phyloP scores from a whole-genome alignment of 2,888 invertebrate species.

The Pandemis cinnamomeana region DNA sequence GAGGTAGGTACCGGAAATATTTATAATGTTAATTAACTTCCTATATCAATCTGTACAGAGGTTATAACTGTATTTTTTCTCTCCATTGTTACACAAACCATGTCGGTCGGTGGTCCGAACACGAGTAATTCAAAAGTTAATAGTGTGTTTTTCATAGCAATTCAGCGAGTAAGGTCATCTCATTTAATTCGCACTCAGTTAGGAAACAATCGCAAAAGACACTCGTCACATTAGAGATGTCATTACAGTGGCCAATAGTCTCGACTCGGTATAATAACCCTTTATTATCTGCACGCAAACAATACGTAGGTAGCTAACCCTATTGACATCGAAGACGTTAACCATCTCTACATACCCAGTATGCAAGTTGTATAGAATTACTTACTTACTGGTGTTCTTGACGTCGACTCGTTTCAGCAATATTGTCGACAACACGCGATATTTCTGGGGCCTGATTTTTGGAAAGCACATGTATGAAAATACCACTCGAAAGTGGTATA shows the following conservation, averaged over 20 bases:
- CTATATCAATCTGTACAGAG: slow-evolving; percentile 20
- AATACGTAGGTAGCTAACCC: slow-evolving; percentile 36
- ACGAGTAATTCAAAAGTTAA: slow-evolving; percentile 27
- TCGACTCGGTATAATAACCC: slow-evolving; percentile 47
- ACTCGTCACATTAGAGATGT: slow-evolving; percentile 37
- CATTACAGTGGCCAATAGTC: slow-evolving; percentile 49
- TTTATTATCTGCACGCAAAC: slow-evolving; percentile 51
- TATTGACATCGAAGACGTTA: slow-evolving; percentile 33
- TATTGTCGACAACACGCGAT: background rate
- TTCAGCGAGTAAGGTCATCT: slow-evolving; percentile 29
- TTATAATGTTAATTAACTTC: slow-evolving; percentile 36
- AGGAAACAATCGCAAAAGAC: slow-evolving; percentile 28
- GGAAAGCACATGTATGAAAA: no score
- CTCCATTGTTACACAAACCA: slow-evolving; percentile 31
- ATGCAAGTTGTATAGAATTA: slow-evolving; percentile 18
- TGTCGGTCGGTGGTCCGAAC: slow-evolving; percentile 14
- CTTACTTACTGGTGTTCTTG: slow-evolving; percentile 16
- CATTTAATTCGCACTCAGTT: slow-evolving; percentile 25
- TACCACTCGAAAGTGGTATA: no score
- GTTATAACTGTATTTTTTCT: slow-evolving; percentile 33
- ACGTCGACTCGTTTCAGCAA: slow-evolving; percentile 9
- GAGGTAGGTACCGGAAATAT: slow-evolving; percentile 30
- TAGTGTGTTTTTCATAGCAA: slow-evolving; percentile 17
- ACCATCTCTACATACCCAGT: slow-evolving; percentile 28
- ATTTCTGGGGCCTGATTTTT: no score